Base-by-base conservation (phyloP, 2,797 vertebrate genomes). In the Loriculus beryllinus region DNA sequence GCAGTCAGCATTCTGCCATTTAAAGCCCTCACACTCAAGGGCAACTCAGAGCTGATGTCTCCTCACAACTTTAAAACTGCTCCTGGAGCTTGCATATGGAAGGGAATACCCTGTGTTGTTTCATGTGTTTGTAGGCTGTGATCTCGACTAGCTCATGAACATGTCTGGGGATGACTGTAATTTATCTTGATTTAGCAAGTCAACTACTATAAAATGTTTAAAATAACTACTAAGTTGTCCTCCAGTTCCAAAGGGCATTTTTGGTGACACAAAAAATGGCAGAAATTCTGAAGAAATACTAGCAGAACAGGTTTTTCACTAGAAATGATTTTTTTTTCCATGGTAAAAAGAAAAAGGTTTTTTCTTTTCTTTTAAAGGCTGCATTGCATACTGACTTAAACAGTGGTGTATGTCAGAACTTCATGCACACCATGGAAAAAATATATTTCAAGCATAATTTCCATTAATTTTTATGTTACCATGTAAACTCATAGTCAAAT, bases 131-230 rank as follows among this genome's bases (percentile, higher is more conserved):
- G 9, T 35, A 68, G 63, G 57, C 12, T 91, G 52, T 81, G 76
- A 68, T 71, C 57, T 49, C 1, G 0, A 90, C 39, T 76, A 82
- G 62, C 28, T 51, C 29, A 49, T 72, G 76, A 93, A 76, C 40
- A 33, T 31, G 40, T 64, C 64, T 37, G 47, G 40, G 19, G 19
- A 17, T 86, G 76, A 78, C 28, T 82, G 28, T n/a, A 82, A 82
- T 79, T 79, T 82, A 54, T 91, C 72, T 77, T 77, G 26, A 88
- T 91, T 90, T 88, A 72, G 16, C 37, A 85, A 93, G 40, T 72
- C 39, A 72, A 6, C 1, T 12, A 49, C 23, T 51, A 20, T n/a
- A 51, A 92, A 60, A 39, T 35, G 13, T 52, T 91, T 60, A 75
- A 81, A 82, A 57, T 37, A 82, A 64, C 18, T 59, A 9, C 35